Evolutionary conservation across 2,888 invertebrate genomes (phyloP).

Genomic region (Harpalus rubripes): DNA sequence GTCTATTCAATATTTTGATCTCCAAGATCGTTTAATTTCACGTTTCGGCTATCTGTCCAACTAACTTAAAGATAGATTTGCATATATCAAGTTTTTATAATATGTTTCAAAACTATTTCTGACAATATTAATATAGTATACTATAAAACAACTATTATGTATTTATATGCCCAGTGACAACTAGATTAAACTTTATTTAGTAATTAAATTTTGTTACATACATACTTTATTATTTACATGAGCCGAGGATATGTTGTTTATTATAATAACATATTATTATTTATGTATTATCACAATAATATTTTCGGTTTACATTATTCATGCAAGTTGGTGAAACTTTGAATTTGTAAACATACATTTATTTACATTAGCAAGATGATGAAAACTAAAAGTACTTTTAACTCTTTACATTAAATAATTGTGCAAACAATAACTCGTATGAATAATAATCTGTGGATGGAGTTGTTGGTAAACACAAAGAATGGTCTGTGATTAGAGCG

Average conservation of each 20-base stretch:
- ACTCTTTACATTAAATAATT: constrained; percentile 20
- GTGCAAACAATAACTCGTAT: neutral
- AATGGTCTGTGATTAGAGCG: neutral
- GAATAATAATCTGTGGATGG: neutral
- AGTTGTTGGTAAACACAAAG: neutral
- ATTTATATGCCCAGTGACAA: no score
- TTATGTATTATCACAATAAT: neutral
- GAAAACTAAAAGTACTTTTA: constrained; percentile 21
- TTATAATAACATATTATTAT: neutral
- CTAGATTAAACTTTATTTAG: no score
- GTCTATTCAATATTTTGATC: no score
- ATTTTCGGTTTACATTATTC: neutral
- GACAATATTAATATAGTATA: no score
- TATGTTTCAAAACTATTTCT: no score
- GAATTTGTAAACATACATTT: constrained; percentile 21
- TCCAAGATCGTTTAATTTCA: no score
- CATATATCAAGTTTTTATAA: no score
- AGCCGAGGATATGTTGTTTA: neutral
- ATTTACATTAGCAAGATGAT: constrained; percentile 21
- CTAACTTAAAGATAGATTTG: no score
- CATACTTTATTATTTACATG: neutral
- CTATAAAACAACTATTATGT: no score
- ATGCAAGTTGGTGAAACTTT: neutral
- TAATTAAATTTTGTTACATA: no score
- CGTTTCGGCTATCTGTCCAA: no score